Evolutionary conservation across 2,888 invertebrate genomes (phyloP), one percentile per base, ranked within the genome.

Genomic region (Megastigmus dorsalis): DNA sequence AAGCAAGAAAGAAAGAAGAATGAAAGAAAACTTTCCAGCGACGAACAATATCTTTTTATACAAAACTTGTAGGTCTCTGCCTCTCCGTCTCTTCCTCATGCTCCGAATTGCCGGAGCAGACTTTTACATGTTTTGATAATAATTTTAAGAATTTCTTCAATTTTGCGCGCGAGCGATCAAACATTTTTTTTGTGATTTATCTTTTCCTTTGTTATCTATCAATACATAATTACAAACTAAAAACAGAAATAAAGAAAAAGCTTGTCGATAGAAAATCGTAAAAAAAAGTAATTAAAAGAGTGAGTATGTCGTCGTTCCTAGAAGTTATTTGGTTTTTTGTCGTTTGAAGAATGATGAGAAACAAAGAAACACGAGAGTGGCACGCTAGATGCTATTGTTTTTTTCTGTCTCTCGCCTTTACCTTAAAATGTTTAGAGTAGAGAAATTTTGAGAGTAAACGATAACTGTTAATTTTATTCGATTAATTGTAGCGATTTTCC

Each of bases 1-100:
- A 50, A 45, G 30, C n/a, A 13, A 57, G 33, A 10, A 59, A 55
- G 41, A 38, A 50, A 50, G 45, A 50, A 62, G 23, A n/a, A 48
- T 73, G 52, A 15, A 76, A 75, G 59, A 55, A 69, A 68, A 67
- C 71, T 73, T 75, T 75, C 10, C 50, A 70, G 38, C 70, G 50
- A 59, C 62, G 69, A 57, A 59, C 45, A 55, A 71, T 71, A 79
- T 75, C 48, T 69, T 72, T 75, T 76, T 75, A 79, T 78, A 73
- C 68, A 77, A 63, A 76, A 76, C 50, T 73, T 75, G 69, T 76
- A 74, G 55, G 66, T 66, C 73, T 76, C 69, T 70, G 52, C 62
- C 75, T 74, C 72, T 73, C 72, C 62, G 66, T 75, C 68, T 76
- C 75, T 76, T 75, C 72, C 72, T 67, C 28, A 30, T 45, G 65